Evolutionary conservation across 2,797 vertebrate species (phyloP).

Genomic region (Chiroxiphia lanceolata): DNA sequence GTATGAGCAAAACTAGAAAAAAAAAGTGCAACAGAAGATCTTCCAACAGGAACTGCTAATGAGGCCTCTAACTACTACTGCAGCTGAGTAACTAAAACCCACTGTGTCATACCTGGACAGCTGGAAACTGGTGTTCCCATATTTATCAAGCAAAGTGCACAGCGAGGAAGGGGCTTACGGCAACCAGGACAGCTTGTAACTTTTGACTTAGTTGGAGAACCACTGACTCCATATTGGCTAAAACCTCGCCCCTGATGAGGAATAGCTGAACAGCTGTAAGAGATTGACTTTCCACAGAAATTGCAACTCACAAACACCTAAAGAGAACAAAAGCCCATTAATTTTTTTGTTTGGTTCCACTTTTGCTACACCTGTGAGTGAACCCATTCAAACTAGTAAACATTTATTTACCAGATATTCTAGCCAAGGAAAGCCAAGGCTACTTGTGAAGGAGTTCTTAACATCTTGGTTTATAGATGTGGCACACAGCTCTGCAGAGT

Average conservation of each 20-base stretch:
- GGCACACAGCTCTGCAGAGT: neutral
- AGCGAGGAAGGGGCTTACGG: constrained; percentile 96
- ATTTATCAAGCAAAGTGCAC: constrained; percentile 98
- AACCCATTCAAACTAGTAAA: neutral
- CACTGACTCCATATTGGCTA: constrained; percentile 96
- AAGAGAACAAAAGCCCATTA: constrained; percentile 13
- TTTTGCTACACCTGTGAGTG: neutral
- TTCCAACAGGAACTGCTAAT: neutral
- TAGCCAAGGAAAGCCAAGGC: neutral
- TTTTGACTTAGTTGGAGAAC: constrained; percentile 97
- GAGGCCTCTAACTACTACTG: neutral
- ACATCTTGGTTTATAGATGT: neutral
- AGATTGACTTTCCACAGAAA: constrained; percentile 99
- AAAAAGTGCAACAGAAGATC: neutral
- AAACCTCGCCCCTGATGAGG: constrained; percentile 97
- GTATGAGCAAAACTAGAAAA: neutral
- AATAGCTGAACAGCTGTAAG: constrained; percentile 93
- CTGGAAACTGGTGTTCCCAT: constrained; percentile 98
- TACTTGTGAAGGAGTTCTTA: neutral
- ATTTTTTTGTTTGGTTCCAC: neutral
- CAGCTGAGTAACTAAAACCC: neutral
- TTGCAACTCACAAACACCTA: constrained; percentile 99
- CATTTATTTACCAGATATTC: neutral
- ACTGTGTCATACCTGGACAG: constrained; percentile 81
- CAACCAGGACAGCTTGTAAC: constrained; percentile 98